Base-by-base conservation (phyloP, 2,888 invertebrate species). In the Pyralis farinalis region DNA sequence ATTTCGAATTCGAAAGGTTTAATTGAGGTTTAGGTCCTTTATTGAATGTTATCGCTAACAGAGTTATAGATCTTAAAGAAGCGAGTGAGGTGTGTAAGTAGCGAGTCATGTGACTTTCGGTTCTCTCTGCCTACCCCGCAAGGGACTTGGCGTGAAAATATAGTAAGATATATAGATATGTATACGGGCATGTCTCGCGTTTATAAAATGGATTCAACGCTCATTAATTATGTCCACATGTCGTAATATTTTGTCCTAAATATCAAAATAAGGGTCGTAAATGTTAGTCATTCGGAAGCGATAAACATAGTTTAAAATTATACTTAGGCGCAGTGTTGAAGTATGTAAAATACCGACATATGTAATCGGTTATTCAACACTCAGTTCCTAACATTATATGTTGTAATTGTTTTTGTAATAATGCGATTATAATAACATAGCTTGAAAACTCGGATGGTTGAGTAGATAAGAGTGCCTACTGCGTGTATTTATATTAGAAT, bases 201-300 rank as follows among this genome's bases (percentile, higher is more conserved):
- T 37, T 30, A 25, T 7, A 7, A 25, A 25, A 37, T 37, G 30
- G 21, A n/a, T 30, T 10, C 36, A 20, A 9, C 28, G 29, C 12
- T 37, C 36, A 37, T 37, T 37, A 37, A 37, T 37, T 37, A 37
- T 7, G 30, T 9, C 29, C 28, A 31, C 30, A n/a, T 25, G 25
- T 25, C 7, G 25, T 7, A 25, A 25, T 25, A 21, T 21, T 7
- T 21, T 7, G 21, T 21, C 3, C 21, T n/a, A 21, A 21, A 7
- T 4, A 21, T 7, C 7, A 21, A 21, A 21, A 25, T 25, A 25
- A 16, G 16, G 16, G 16, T 4, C 16, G 16, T n/a, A n/a, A n/a
- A 5, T 21, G 21, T 37, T 28, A 11, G 10, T 37, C 20, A 37
- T 37, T 37, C 20, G 11, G 8, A 30, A 31, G 37, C 21, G 21